A percentile compares a stretch with the other conserved stretches of the same genome.
phyloP scores from a whole-genome alignment of 35 echinoderm and acorn worm genomes.

The Holothuria glaberrima region DNA sequence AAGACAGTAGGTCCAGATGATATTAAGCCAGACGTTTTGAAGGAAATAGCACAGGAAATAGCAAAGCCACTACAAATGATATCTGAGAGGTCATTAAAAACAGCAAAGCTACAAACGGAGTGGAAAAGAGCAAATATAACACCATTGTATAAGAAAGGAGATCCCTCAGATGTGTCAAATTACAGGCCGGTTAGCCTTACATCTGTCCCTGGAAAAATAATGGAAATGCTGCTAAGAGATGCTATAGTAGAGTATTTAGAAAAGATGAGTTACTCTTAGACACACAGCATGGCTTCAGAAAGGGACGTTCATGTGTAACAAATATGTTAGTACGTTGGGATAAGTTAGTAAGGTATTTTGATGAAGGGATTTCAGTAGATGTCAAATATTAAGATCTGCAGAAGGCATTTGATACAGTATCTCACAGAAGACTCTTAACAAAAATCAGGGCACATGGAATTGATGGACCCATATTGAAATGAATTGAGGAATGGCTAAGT shows the following conservation, averaged over 20 bases:
- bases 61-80: neutral
- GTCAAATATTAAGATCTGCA: neutral
- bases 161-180: constrained; percentile 2
- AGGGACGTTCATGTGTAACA: neutral
- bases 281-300: constrained; percentile 17
- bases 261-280: constrained; percentile 8
- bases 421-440: neutral
- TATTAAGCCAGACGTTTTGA: neutral
- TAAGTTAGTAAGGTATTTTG: neutral
- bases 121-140: constrained; percentile 64
- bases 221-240: constrained; percentile 26
- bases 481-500: too few relatives aligned
- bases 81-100: constrained; percentile 29
- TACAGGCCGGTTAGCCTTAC: constrained; percentile 20
- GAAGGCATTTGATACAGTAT: neutral
- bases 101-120: constrained; percentile 1
- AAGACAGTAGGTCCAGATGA: constrained; percentile 57
- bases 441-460: too few relatives aligned
- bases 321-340: neutral
- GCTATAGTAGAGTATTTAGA: neutral
- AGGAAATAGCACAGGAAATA: constrained; percentile 32
- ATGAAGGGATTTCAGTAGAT: constrained; percentile 2
- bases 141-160: constrained; percentile 52
- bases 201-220: constrained; percentile 35
- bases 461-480: neutral